These are phyloP conservation scores for Meteorus sp. DNA, from an alignment of 1,140 invertebrate genomes.

Conservation along the genomic window DNA sequence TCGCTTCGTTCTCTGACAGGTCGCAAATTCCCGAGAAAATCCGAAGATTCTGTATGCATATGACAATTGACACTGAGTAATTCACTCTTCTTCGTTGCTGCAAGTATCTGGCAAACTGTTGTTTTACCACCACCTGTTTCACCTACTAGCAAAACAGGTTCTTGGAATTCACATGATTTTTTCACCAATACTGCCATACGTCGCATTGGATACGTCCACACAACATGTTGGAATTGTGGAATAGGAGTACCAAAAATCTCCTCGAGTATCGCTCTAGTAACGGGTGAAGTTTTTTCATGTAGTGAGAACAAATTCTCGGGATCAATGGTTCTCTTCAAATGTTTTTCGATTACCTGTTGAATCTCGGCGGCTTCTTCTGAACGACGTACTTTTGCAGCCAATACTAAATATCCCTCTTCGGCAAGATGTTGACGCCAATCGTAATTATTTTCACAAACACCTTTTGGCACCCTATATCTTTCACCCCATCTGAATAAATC, in stretches of 20 bases:
- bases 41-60: slow-evolving; percentile 97
- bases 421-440: slow-evolving; percentile 98
- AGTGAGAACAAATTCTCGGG: slow-evolving; percentile 78
- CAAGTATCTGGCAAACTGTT: slow-evolving; percentile 89
- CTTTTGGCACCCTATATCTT: slow-evolving; percentile 78
- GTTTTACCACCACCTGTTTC: slow-evolving; percentile 99
- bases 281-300: slow-evolving; percentile 71
- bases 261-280: slow-evolving; percentile 75
- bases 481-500: slow-evolving; percentile 99
- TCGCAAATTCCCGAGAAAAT: slow-evolving; percentile 94
- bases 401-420: slow-evolving; percentile 94
- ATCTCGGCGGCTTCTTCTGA: slow-evolving; percentile 78
- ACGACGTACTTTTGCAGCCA: slow-evolving; percentile 92
- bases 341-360: slow-evolving; percentile 77
- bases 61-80: slow-evolving; percentile 94
- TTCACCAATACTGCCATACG: slow-evolving; percentile 89
- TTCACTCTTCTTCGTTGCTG: slow-evolving; percentile 66
- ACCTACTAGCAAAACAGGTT: slow-evolving; percentile 94
- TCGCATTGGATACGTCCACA: slow-evolving; percentile 92
- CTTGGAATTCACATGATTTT: slow-evolving; percentile 88
- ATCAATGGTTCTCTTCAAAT: slow-evolving; percentile 79
- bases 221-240: slow-evolving; percentile 75
- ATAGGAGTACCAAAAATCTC: slow-evolving; percentile 63
- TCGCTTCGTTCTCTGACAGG: slow-evolving; percentile 75
- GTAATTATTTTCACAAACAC: slow-evolving; percentile 67